Percentiles rank a stretch among this genome's conserved stretches.
phyloP scores from a whole-genome alignment of 2,888 invertebrate species.

The Dexiosoma caninum region DNA sequence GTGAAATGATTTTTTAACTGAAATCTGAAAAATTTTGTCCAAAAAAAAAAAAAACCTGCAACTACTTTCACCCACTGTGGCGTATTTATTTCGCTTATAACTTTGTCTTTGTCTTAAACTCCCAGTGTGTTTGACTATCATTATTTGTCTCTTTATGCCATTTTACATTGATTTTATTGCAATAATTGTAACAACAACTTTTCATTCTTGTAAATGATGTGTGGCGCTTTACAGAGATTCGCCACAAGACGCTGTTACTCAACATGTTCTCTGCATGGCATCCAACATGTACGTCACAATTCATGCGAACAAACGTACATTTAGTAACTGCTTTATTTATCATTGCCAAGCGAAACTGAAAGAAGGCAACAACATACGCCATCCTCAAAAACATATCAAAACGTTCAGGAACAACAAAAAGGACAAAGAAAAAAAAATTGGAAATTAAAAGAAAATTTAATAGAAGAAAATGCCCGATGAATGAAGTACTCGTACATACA shows the following conservation, averaged over 20 bases:
- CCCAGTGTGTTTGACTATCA: too few species aligned
- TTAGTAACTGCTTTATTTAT: slow-evolving; percentile 79
- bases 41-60: too few species aligned
- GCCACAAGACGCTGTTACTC: slow-evolving; percentile 89
- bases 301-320: slow-evolving; percentile 92
- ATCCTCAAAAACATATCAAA: slow-evolving; percentile 1
- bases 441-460: neutral
- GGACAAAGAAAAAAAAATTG: neutral
- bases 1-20: too few species aligned
- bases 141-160: slow-evolving; percentile 9
- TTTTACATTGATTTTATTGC: slow-evolving; percentile 8
- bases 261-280: slow-evolving; percentile 86
- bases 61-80: too few species aligned
- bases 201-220: slow-evolving; percentile 40
- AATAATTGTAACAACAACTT: slow-evolving; percentile 24
- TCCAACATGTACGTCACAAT: slow-evolving; percentile 86
- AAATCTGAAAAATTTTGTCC: neutral
- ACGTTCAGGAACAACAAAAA: neutral
- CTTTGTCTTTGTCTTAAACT: too few species aligned
- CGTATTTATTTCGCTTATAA: neutral
- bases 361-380: neutral
- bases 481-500: neutral
- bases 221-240: slow-evolving; percentile 83
- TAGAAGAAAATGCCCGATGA: neutral
- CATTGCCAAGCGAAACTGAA: too few species aligned